Base-by-base conservation (phyloP, 2,797 vertebrate species). In the Pangasius djambal region DNA sequence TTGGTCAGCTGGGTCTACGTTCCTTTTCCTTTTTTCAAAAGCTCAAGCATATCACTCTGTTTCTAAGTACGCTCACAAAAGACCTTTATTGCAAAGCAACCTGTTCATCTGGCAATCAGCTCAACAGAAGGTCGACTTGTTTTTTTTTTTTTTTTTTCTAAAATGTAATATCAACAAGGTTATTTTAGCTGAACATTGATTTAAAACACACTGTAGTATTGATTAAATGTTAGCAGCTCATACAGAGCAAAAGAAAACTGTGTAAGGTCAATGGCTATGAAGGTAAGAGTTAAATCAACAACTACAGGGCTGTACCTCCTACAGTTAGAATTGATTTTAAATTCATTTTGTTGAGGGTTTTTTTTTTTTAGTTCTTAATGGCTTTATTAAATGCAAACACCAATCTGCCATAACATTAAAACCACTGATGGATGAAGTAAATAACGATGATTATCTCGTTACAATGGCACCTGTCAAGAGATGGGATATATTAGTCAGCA, bases 151-250 rank as follows among this genome's bases (percentile, higher is more conserved):
- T 69, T 69, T 25, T 1, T 16, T 31, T 16, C 8, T 57, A 15
- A 75, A 40, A 86, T 50, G 8, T 78, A 48, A 63, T 77, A 40
- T 77, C 55, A 3, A 16, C 4, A 6, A 69, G 70, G 85, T 44
- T 40, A 48, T 48, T 61, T 48, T 25, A 52, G 12, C 18, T 6
- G 48, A 57, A 34, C 40, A 87, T 81, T 55, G 86, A 87, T 70
- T 59, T 55, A 40, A 69, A 87, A 81, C 75, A 65, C 59, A 12
- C 10, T 3, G 22, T n/a, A 63, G 7, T 77, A 87, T 87, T 55
- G 86, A 82, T 81, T 87, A 87, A 87, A 69, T 55, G 86, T 87
- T 70, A 55, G 28, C 86, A n/a, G 86, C 59, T 87, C 74, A 52
- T 67, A 34, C 20, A 5, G 31, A 63, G 37, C 22, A 28, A 75